phyloP scores from a whole-genome alignment of 2,888 invertebrate species.

The Tenthredo notha region DNA sequence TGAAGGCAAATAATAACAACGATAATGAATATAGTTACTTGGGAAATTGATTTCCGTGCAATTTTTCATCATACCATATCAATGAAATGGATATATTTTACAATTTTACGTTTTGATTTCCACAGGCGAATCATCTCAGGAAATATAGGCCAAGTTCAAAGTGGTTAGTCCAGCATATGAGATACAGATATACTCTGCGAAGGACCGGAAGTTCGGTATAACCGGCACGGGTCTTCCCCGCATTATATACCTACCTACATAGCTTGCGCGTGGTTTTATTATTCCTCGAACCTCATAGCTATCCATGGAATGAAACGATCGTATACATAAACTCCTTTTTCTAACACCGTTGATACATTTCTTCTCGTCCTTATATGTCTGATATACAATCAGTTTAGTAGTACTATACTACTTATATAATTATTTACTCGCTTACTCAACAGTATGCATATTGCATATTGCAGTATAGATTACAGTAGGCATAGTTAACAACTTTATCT shows the following conservation, averaged over 20 bases:
- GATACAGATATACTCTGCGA: neutral
- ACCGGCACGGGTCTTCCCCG: constrained; percentile 30
- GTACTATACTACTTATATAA: neutral
- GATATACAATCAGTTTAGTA: too few species aligned
- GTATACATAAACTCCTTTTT: neutral
- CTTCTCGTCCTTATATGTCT: neutral
- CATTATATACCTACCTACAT: neutral
- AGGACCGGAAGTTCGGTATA: constrained; percentile 33
- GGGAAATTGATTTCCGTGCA: neutral
- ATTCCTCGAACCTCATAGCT: neutral
- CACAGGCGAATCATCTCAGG: neutral
- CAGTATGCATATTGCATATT: neutral
- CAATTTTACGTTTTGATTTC: neutral
- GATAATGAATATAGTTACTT: neutral
- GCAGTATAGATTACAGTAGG: neutral
- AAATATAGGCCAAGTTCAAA: neutral
- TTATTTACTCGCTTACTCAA: constrained; percentile 28
- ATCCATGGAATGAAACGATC: neutral
- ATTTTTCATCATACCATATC: neutral
- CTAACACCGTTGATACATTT: neutral
- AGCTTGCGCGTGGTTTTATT: neutral
- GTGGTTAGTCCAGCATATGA: neutral
- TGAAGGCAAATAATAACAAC: constrained; percentile 4
- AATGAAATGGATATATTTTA: neutral
- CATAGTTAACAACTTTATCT: neutral